Conservation (phyloP, 2,113 vertebrate species). For the Dasypus novemcinctus region DNA sequence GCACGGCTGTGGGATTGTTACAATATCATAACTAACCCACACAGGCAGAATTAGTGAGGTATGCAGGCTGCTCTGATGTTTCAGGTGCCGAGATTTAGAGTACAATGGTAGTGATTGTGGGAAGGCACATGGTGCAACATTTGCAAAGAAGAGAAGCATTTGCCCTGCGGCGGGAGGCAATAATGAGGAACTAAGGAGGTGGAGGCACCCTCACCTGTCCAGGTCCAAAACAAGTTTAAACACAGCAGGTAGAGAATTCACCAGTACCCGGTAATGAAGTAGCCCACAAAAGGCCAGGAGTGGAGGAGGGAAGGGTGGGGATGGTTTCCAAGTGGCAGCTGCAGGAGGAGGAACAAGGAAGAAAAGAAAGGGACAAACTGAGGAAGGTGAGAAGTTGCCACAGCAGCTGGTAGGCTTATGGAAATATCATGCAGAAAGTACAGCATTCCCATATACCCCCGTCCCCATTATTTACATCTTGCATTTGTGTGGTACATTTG, state of each 20-base stretch:
- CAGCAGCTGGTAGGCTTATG: neutral
- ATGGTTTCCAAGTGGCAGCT: conserved; percentile 11
- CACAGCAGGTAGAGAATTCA: conserved; percentile 29
- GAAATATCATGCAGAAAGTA: too few relatives aligned
- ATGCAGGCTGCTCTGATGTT: neutral
- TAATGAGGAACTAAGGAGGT: conserved; percentile 20
- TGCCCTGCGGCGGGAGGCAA: conserved; percentile 24
- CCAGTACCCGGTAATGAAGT: neutral
- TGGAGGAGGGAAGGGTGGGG: neutral
- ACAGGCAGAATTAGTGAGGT: neutral
- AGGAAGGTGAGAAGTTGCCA: neutral
- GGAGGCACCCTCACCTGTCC: conserved; percentile 42
- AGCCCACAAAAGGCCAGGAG: neutral
- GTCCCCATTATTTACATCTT: too few relatives aligned
- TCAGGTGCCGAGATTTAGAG: conserved; percentile 38
- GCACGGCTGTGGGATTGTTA: neutral
- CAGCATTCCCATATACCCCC: too few relatives aligned
- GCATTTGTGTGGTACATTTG: too few relatives aligned
- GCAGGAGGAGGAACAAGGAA: neutral
- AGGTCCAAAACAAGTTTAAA: conserved; percentile 52
- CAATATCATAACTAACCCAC: neutral
- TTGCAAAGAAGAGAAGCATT: conserved; percentile 54
- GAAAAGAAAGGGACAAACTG: neutral
- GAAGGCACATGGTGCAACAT: conserved; percentile 23
- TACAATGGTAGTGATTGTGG: conserved; percentile 71